Evolutionary conservation across 2,113 vertebrate genomes (phyloP), one percentile per base, ranked within the genome.

Genomic region (Cololabis saira): DNA sequence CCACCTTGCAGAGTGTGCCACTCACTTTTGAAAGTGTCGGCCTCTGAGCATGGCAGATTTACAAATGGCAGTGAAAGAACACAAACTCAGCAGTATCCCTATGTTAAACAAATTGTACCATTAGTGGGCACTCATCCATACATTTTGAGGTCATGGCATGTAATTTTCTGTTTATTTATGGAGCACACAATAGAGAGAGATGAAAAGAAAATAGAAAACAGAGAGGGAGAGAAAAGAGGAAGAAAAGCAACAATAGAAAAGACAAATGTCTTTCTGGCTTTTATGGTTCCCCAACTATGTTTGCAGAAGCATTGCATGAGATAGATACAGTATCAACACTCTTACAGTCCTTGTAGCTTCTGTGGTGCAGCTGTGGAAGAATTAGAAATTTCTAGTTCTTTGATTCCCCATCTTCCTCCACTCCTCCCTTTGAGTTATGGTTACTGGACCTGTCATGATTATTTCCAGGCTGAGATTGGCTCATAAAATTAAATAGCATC

Each of bases 401-500:
- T 80, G 21, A 67, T 57, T 73, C 17, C 6, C 41, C 27, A 12
- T 13, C 42, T 63, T 65, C 62, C 37, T 5, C 56, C 67, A 45
- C 56, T 58, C 61, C 48, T 71, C 37, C 66, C 65, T 54, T 69
- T 55, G 49, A 76, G 71, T 85, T 69, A 48, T 70, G 59, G 70
- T 78, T 59, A 81, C 83, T 27, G 21, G 58, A 41, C 61, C 61
- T 63, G 61, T 71, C 74, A 30, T 62, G 67, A 72, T 76, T 78
- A 74, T 67, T 68, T 86, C 66, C 16, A 3, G 68, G 77, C 82
- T 60, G 53, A 76, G 76, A 87, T 63, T 82, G 86, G 65, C 76
- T 76, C 68, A 78, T 81, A 56, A 74, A 82, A 78, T 83, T 80
- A 74, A 81, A 84, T 73, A 64, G 74, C 83, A 45, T 80, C 76